phyloP scores from a whole-genome alignment of 2,113 vertebrate genomes.

The Rhabdornis inornatus region DNA sequence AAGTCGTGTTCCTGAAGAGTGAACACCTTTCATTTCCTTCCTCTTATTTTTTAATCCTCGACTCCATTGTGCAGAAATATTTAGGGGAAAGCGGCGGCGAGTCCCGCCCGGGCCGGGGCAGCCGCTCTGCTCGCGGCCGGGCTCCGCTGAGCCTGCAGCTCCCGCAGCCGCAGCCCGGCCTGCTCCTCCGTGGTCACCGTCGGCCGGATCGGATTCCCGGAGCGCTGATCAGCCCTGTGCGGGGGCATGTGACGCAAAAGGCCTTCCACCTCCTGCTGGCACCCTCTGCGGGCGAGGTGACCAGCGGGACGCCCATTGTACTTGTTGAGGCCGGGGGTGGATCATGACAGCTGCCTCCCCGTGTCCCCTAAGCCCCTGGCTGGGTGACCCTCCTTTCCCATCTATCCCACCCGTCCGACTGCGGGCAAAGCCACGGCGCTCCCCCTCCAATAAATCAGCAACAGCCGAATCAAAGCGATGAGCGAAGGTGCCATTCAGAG shows the following conservation, averaged over 20 bases:
- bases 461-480: slow-evolving; percentile 71
- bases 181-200: background rate
- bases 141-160: background rate
- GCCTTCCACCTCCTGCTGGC: background rate
- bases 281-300: background rate
- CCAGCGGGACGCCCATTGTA: background rate
- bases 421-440: background rate
- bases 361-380: background rate
- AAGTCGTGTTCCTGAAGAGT: slow-evolving; percentile 26
- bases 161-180: background rate
- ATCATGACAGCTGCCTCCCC: background rate
- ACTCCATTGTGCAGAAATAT: slow-evolving; percentile 26
- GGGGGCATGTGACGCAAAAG: background rate
- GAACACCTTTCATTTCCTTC: slow-evolving; percentile 52
- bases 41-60: slow-evolving; percentile 36
- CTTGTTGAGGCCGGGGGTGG: background rate
- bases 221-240: background rate
- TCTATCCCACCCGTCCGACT: background rate
- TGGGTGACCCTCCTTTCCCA: background rate
- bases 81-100: background rate
- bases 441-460: background rate
- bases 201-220: background rate
- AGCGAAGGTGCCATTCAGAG: slow-evolving; percentile 78
- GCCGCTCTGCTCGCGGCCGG: background rate
- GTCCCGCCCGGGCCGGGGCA: background rate